phyloP scores from a whole-genome alignment of 2,113 vertebrate genomes.

The Platysteira castanea region DNA sequence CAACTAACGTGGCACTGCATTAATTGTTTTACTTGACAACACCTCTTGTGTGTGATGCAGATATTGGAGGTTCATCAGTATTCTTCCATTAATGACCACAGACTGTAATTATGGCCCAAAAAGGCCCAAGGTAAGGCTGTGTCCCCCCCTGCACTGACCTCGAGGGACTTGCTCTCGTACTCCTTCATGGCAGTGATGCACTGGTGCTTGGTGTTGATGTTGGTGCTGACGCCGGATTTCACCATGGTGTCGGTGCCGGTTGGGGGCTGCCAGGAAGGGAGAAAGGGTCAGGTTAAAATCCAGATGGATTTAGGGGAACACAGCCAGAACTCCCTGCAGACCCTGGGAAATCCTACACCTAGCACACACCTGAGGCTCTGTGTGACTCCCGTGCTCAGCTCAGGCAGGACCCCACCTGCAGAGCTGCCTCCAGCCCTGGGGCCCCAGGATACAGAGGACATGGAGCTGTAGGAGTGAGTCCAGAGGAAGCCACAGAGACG shows the following conservation, averaged over 20 bases:
- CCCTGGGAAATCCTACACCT: background rate
- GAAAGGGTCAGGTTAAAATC: background rate
- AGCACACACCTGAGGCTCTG: background rate
- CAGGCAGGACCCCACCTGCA: background rate
- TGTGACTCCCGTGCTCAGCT: background rate
- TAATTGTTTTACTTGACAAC: background rate
- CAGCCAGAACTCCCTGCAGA: background rate
- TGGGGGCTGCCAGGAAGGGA: conserved; percentile 77
- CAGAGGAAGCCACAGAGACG: background rate
- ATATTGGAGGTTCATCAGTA: rapidly evolving
- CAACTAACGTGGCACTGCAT: rapidly evolving
- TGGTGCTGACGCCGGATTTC: conserved; percentile 92
- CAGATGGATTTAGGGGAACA: background rate
- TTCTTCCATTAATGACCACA: background rate
- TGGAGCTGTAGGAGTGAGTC: rapidly evolving
- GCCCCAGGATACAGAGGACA: rapidly evolving
- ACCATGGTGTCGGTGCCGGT: conserved; percentile 95
- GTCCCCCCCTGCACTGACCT: conserved; percentile 66
- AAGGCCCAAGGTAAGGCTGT: rapidly evolving
- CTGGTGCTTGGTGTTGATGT: conserved; percentile 97
- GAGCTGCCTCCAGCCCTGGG: background rate
- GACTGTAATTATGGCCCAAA: background rate
- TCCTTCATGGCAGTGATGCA: conserved; percentile 99
- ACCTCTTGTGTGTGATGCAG: rapidly evolving
- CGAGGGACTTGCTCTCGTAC: conserved; percentile 91